Base-by-base conservation (phyloP, 2,113 vertebrate genomes). In the Arizona elegans region DNA sequence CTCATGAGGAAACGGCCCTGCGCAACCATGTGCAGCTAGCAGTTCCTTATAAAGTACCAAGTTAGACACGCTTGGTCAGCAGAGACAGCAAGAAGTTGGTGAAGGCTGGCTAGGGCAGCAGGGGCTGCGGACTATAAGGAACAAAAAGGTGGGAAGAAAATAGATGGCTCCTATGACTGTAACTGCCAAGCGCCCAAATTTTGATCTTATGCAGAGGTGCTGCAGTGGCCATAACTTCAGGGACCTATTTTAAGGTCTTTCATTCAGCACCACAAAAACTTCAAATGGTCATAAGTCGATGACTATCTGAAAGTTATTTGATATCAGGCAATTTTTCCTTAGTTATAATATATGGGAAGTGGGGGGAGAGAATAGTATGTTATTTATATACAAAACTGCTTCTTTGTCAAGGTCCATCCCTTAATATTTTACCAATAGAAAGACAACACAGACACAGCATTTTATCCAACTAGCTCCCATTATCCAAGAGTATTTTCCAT, bases 321-420 rank as follows among this genome's bases (percentile, higher is more conserved):
- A 70, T 70, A 70, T 13, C 65, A 70, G 65, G 65, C 5, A 6
- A 15, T 70, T n/a, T n/a, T 15, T 6, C 65, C 65, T 70, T n/a
- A 90, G 6, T 29, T 56, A 87, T 12, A 19, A 86, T 15, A 15
- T 62, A 9, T 8, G 8, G 21, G 23, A 47, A 47, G 21, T 12
- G 1, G 15, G 53, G 38, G 55, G 33, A 47, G 24, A 17, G 33
- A 8, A 52, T 50, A 38, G 12, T 93, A 17, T 1, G 53, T 90
- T 90, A 93, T 52, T 96, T 62, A 38, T 62, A 62, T 62, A 24
- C 47, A 90, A 58, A 1, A 94, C 19, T 91, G 54, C 92, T 92
- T 75, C 87, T 92, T 65, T 33, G 55, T 88, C 11, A 0, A 58
- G 8, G 62, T n/a, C 2, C 12, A 87, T 2, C 11, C 87, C 62